These are phyloP conservation scores for Clupea harengus DNA, from an alignment of 2,113 vertebrate genomes.

Conservation along the genomic window DNA sequence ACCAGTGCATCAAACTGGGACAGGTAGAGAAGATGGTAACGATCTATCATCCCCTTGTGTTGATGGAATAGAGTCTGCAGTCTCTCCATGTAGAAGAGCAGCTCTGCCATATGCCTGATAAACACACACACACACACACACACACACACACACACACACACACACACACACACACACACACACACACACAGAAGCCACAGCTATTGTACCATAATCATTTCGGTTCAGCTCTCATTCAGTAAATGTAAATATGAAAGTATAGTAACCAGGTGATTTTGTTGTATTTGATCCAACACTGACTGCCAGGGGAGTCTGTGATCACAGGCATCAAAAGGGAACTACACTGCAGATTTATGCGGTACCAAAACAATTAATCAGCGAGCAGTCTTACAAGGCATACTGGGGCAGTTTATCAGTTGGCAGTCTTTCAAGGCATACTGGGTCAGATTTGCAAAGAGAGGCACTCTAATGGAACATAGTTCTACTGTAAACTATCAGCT, in stretches of 20 bases:
- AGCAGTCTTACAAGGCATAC: neutral
- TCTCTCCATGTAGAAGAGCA: slow-evolving; percentile 83
- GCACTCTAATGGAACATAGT: neutral
- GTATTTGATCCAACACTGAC: neutral
- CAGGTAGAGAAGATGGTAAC: slow-evolving; percentile 86
- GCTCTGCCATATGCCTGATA: slow-evolving; percentile 79
- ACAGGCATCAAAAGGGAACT: neutral
- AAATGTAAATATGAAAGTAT: neutral
- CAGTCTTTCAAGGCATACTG: neutral
- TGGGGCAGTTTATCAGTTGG: too few species aligned
- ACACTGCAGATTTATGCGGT: neutral
- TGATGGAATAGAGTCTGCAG: slow-evolving; percentile 69
- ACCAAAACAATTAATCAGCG: neutral
- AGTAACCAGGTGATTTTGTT: neutral
- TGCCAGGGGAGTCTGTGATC: neutral
- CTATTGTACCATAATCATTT: neutral
- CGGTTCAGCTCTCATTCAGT: neutral
- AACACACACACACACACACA: neutral
- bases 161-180: neutral
- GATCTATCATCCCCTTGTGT: slow-evolving; percentile 70
- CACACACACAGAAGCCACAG: neutral
- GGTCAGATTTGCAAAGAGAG: neutral
- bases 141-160: neutral
- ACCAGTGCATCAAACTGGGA: slow-evolving; percentile 85
- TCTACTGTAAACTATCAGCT: neutral